Percentiles rank a stretch among this genome's conserved stretches.
phyloP scores from a whole-genome alignment of 2,888 invertebrate species.

The Anoncus sp. region DNA sequence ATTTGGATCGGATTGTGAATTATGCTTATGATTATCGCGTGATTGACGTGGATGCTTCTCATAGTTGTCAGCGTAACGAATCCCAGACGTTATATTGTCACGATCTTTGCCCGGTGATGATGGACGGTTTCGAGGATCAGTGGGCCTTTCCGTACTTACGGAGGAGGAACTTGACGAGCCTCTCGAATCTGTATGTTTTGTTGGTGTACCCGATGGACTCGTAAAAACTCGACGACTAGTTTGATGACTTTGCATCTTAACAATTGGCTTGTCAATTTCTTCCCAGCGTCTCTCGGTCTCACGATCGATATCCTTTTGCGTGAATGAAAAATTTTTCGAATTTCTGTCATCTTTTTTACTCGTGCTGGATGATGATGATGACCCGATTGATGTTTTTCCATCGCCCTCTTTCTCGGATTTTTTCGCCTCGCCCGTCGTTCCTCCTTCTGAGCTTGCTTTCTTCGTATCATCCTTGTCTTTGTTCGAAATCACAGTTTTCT shows the following conservation, averaged over 20 bases:
- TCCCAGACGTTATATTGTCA: slow-evolving; percentile 58
- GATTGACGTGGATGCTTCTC: slow-evolving; percentile 74
- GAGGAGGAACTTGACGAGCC: slow-evolving; percentile 28
- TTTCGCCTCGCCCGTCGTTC: slow-evolving; percentile 37
- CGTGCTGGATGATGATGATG: not conserved
- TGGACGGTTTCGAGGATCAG: slow-evolving; percentile 61
- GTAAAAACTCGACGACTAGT: slow-evolving; percentile 40
- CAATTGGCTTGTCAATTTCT: slow-evolving; percentile 76
- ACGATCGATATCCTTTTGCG: slow-evolving; percentile 66
- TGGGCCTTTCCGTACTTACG: slow-evolving; percentile 52
- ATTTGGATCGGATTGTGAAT: slow-evolving; percentile 50
- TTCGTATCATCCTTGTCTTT: slow-evolving; percentile 8
- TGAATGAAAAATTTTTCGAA: slow-evolving; percentile 36
- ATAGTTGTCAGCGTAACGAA: slow-evolving; percentile 77
- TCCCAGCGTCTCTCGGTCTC: slow-evolving; percentile 72
- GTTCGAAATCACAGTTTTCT: slow-evolving; percentile 49
- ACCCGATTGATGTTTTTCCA: slow-evolving; percentile 12
- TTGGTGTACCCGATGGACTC: slow-evolving; percentile 29
- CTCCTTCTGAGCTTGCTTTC: not conserved
- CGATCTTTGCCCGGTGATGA: slow-evolving; percentile 62
- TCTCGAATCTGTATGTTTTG: slow-evolving; percentile 56
- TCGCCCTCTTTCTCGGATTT: slow-evolving; percentile 49
- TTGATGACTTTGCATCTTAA: slow-evolving; percentile 66
- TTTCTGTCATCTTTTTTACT: slow-evolving; percentile 57
- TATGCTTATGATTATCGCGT: slow-evolving; percentile 49